Percentiles rank a stretch among this genome's conserved stretches.
Conservation (phyloP, 2,113 vertebrate species). For the Mungos mungo region DNA sequence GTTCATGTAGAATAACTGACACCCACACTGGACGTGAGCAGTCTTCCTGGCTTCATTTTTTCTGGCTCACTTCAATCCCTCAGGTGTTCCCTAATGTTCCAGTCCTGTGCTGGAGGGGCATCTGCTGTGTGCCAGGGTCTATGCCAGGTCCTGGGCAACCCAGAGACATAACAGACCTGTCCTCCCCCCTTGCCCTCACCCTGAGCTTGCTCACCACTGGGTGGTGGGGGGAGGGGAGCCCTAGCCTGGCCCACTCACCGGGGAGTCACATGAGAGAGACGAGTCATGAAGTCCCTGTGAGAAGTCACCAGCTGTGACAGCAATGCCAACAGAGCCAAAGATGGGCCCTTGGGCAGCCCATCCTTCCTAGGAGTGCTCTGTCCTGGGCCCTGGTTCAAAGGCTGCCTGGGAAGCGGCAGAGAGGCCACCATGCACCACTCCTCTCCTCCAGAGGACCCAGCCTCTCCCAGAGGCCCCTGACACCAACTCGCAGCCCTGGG, state of each 20-base stretch:
- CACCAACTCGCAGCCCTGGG: background rate
- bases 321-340: background rate
- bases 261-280: background rate
- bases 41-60: background rate
- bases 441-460: background rate
- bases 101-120: background rate
- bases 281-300: background rate
- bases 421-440: background rate
- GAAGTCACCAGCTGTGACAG: background rate
- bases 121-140: background rate
- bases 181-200: background rate
- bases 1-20: background rate
- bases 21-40: rapidly evolving
- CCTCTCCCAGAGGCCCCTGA: background rate
- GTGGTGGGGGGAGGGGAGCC: background rate
- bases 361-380: background rate
- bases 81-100: background rate
- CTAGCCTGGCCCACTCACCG: background rate
- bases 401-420: background rate
- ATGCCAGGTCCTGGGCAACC: background rate
- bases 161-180: background rate
- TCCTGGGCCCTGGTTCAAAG: background rate
- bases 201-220: background rate
- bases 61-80: background rate
- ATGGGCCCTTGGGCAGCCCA: background rate